These are phyloP conservation scores for Hylomyscus alleni DNA, from an alignment of 2,797 vertebrate species.

Conservation along the genomic window DNA sequence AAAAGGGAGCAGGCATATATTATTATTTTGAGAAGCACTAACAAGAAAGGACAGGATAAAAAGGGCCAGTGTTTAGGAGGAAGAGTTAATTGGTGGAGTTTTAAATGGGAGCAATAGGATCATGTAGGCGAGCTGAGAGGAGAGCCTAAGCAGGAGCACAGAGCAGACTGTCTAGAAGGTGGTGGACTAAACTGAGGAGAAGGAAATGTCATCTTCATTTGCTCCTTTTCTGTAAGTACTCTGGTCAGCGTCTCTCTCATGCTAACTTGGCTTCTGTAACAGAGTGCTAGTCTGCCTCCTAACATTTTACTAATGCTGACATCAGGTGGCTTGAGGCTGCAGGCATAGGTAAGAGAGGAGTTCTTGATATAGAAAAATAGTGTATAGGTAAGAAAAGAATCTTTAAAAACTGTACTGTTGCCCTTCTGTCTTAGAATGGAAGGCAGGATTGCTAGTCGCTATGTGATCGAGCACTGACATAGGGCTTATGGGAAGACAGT, in stretches of 20 bases:
- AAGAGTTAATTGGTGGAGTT: neutral
- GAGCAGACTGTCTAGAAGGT: neutral
- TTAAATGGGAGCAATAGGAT: neutral
- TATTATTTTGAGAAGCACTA: slow-evolving; percentile 53
- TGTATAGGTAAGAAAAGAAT: slow-evolving; percentile 25
- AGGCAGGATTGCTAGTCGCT: neutral
- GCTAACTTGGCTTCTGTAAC: neutral
- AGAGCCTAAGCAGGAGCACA: neutral
- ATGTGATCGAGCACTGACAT: neutral
- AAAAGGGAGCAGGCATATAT: neutral
- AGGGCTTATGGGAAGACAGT: neutral
- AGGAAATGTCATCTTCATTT: neutral
- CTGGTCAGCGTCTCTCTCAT: slow-evolving; percentile 18
- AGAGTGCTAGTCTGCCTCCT: neutral
- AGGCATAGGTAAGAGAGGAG: neutral
- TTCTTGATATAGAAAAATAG: slow-evolving; percentile 48
- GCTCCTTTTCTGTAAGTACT: neutral
- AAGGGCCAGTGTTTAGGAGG: neutral
- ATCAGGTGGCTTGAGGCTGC: slow-evolving; percentile 21
- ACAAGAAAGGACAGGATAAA: slow-evolving; percentile 16
- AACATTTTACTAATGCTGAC: slow-evolving; percentile 42
- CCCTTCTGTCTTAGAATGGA: slow-evolving; percentile 17
- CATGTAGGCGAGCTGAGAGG: neutral
- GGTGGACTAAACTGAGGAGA: neutral
- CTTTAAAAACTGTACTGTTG: slow-evolving; percentile 51